Evolutionary conservation across 2,888 invertebrate species (phyloP), one percentile per base, ranked within the genome.

Genomic region (Netelia virgata): DNA sequence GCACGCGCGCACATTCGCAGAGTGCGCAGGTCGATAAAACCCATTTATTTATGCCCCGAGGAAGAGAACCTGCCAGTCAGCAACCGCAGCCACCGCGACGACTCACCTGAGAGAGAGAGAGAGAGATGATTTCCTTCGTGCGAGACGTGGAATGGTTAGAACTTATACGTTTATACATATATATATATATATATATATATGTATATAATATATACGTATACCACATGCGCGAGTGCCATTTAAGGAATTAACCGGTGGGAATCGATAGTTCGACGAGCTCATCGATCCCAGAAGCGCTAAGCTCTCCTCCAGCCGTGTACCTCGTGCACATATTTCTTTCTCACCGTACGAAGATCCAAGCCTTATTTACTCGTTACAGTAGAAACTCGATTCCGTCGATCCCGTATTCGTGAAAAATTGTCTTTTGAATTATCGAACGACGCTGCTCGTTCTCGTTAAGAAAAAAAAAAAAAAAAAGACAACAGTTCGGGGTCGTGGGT

Each of bases 41-140:
- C 79, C 78, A 85, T 82, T 85, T 85, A 85, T 85, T 85, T 82
- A 85, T 85, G 79, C 79, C 82, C 61, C 47, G 74, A 78, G 75
- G 78, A 82, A 82, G 82, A 82, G 82, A 85, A 85, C 82, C 84
- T 85, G 84, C 75, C 82, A 85, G 82, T 82, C 79, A 79, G 82
- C 82, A 64, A 78, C 78, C 84, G 82, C 82, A 70, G 69, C 74
- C 78, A 70, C 84, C 70, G 61, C 74, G 47, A 57, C 70, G 64
- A 70, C 53, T 73, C 78, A 76, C 55, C 75, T 66, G 82, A 75
- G 55, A 55, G 55, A 55, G 55, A 55, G 55, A 55, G 55, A 64
- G 50, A 50, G 50, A 36, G 59, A 47, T 14, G 43, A 20, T 28
- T 16, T 50, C 61, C 70, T 55, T 64, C n/a, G 10, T 78, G 63